These are phyloP conservation scores for Pocota personata DNA, from an alignment of 2,888 invertebrate species.

Conservation along the genomic window DNA sequence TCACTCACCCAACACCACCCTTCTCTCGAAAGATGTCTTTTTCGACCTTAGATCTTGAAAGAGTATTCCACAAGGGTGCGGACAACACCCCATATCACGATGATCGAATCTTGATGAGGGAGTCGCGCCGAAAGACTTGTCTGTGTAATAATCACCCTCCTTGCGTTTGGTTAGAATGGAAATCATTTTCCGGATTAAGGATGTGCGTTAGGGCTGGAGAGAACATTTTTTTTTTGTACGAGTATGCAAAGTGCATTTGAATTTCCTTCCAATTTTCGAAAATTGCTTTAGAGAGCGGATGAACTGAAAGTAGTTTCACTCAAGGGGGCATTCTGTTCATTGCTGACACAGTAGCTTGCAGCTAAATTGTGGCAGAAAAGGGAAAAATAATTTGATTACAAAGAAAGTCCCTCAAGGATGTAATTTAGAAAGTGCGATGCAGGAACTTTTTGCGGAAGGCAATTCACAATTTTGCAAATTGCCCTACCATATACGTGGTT, in stretches of 20 bases:
- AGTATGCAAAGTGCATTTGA: slow-evolving; percentile 32
- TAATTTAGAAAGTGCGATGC: slow-evolving; percentile 10
- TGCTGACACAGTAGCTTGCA: background rate
- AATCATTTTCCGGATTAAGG: slow-evolving; percentile 51
- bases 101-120: slow-evolving; percentile 63
- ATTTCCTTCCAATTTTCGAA: slow-evolving; percentile 35
- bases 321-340: slow-evolving; percentile 1
- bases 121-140: slow-evolving; percentile 16
- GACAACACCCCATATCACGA: slow-evolving; percentile 60
- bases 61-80: slow-evolving; percentile 20
- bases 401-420: slow-evolving; percentile 34
- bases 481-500: background rate
- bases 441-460: background rate
- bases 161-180: background rate
- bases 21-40: slow-evolving; percentile 12
- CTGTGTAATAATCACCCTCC: slow-evolving; percentile 59
- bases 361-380: background rate
- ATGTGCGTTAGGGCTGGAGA: slow-evolving; percentile 38
- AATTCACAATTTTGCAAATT: slow-evolving; percentile 12
- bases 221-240: background rate
- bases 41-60: slow-evolving; percentile 2
- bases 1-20: slow-evolving; percentile 4
- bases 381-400: slow-evolving; percentile 49
- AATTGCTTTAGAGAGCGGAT: slow-evolving; percentile 33
- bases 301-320: slow-evolving; percentile 34